Evolutionary conservation across 2,888 invertebrate species (phyloP).

Genomic region (Erebia aethiops): DNA sequence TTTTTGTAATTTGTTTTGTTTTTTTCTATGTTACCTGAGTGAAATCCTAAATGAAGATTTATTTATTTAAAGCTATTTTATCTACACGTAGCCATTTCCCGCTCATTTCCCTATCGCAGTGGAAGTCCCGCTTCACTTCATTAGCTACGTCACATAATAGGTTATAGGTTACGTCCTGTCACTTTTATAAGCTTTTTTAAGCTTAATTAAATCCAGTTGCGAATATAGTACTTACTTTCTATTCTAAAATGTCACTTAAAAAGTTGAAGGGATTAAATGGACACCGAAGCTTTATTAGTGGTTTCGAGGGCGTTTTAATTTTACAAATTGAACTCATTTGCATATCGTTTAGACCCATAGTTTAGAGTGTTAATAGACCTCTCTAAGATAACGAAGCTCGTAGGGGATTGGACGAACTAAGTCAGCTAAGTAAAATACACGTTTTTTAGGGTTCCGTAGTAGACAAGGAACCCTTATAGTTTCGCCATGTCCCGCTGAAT

Average conservation of each 20-base stretch:
- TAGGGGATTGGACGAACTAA: neutral
- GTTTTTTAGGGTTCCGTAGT: too few relatives aligned
- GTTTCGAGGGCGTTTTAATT: conserved; percentile 26
- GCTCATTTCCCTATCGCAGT: neutral
- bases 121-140: neutral
- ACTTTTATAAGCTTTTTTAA: too few relatives aligned
- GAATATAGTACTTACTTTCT: neutral
- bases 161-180: too few relatives aligned
- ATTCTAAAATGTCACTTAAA: conserved; percentile 14
- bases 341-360: conserved; percentile 14
- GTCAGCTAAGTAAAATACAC: neutral
- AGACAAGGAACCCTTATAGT: too few relatives aligned
- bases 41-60: too few relatives aligned
- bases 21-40: too few relatives aligned
- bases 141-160: too few relatives aligned
- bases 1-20: too few relatives aligned
- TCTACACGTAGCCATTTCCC: neutral
- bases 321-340: conserved; percentile 21
- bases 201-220: too few relatives aligned
- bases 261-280: conserved; percentile 27
- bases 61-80: too few relatives aligned
- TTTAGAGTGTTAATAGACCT: too few relatives aligned
- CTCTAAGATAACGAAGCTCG: neutral
- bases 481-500: too few relatives aligned
- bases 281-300: conserved; percentile 18